Evolutionary conservation across 1,140 invertebrate species (phyloP).

Genomic region (Lethrus apterus): DNA sequence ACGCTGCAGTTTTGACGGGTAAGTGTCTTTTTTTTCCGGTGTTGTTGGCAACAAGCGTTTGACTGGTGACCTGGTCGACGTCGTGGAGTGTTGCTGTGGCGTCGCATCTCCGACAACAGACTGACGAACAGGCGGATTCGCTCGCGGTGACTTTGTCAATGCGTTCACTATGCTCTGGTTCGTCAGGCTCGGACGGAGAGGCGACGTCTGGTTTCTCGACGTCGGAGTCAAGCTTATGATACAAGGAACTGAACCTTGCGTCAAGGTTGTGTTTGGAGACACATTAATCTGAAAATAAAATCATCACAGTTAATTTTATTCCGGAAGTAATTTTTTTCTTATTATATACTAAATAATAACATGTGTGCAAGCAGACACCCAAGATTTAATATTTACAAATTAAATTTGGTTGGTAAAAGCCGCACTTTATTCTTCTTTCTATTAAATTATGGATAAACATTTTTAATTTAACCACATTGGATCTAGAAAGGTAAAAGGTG

Average conservation of each 20-base stretch:
- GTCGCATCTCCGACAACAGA: conserved; percentile 29
- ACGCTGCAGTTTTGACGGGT: conserved; percentile 33
- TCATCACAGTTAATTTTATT: too few relatives aligned
- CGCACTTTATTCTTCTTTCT: too few relatives aligned
- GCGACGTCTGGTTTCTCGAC: conserved; percentile 26
- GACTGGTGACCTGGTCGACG: conserved; percentile 26
- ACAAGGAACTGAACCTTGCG: conserved; percentile 31
- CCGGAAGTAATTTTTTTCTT: too few relatives aligned
- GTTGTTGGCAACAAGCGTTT: conserved; percentile 31
- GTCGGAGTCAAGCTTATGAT: conserved; percentile 38
- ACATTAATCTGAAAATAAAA: too few relatives aligned
- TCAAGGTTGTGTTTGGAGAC: conserved; percentile 7
- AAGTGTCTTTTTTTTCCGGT: conserved; percentile 36
- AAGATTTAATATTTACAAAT: too few relatives aligned
- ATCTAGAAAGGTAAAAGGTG: too few relatives aligned
- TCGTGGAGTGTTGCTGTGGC: conserved; percentile 40
- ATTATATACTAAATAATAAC: too few relatives aligned
- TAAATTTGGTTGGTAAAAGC: too few relatives aligned
- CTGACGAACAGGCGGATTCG: conserved; percentile 29
- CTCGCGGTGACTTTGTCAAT: conserved; percentile 27
- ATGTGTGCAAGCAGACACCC: too few relatives aligned
- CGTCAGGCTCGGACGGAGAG: conserved; percentile 34
- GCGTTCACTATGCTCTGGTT: conserved; percentile 40
- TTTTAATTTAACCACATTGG: too few relatives aligned
- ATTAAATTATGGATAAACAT: too few relatives aligned